Evolutionary conservation across 2,113 vertebrate genomes (phyloP).

Genomic region (Tragelaphus strepsiceros): DNA sequence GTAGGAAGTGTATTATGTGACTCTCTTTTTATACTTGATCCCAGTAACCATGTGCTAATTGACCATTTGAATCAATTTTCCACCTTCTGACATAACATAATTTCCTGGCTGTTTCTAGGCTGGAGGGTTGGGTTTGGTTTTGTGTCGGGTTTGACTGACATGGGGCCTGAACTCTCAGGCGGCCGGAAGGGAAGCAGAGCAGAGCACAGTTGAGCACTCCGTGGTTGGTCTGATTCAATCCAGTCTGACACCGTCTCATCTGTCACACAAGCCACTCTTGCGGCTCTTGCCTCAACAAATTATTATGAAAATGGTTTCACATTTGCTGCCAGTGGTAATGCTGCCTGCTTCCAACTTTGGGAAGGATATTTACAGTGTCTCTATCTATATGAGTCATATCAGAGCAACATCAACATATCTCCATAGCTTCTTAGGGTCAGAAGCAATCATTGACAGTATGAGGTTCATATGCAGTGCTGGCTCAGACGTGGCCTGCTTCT

Average conservation of each 20-base stretch:
- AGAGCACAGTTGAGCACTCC: conserved; percentile 13
- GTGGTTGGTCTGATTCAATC: conserved; percentile 61
- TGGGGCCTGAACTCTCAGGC: conserved; percentile 43
- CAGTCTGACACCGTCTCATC: conserved; percentile 56
- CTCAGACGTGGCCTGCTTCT: not conserved
- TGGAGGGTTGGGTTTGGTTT: conserved; percentile 37
- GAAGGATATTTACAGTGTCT: conserved; percentile 69
- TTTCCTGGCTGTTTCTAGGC: not conserved
- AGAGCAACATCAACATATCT: conserved; percentile 50
- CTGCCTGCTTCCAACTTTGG: conserved; percentile 64
- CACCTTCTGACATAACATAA: not conserved
- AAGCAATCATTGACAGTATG: conserved; percentile 28
- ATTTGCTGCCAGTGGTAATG: conserved; percentile 51
- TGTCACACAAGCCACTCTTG: conserved; percentile 55
- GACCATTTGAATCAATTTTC: not conserved
- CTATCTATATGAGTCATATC: conserved; percentile 57
- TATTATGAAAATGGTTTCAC: conserved; percentile 72
- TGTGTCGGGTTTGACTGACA: conserved; percentile 50
- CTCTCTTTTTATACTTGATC: not conserved
- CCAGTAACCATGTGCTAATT: not conserved
- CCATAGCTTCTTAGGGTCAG: conserved; percentile 20
- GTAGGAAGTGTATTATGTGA: not conserved
- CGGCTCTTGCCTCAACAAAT: conserved; percentile 69
- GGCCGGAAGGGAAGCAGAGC: conserved; percentile 28
- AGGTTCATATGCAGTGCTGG: not conserved